Conservation (phyloP, 2,113 vertebrate species). For the Microtus oregoni region DNA sequence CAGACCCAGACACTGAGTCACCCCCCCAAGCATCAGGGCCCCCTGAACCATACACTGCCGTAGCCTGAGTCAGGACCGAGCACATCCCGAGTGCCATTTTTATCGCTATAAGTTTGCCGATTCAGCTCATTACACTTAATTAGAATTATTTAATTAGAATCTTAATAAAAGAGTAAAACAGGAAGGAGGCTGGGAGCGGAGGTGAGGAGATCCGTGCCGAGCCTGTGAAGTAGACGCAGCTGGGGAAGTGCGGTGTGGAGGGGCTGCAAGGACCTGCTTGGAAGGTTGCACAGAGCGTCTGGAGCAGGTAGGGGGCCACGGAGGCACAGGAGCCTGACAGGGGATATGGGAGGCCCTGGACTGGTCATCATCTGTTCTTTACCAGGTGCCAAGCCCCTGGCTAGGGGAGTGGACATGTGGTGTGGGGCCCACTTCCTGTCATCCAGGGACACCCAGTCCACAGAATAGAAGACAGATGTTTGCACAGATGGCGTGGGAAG, state of each 20-base stretch:
- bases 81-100: constrained; percentile 49
- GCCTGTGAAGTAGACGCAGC: constrained; percentile 58
- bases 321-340: background rate
- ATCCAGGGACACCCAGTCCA: background rate
- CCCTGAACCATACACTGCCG: fast-evolving
- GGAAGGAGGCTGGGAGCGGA: constrained; percentile 67
- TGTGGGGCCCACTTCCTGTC: background rate
- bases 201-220: constrained; percentile 62
- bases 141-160: constrained; percentile 85
- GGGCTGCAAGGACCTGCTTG: background rate
- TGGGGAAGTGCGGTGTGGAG: background rate
- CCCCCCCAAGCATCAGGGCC: background rate
- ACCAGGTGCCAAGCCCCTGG: background rate
- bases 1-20: background rate
- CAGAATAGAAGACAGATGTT: background rate
- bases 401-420: background rate
- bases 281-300: background rate
- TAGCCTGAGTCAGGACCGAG: background rate
- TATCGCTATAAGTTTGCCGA: constrained; percentile 73
- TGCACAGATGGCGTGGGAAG: background rate
- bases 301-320: background rate
- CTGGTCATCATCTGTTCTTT: background rate
- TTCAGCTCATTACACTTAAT: constrained; percentile 84
- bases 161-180: constrained; percentile 82
- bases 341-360: fast-evolving